Base-by-base conservation (phyloP, 2,888 invertebrate species). In the Lomographa bimaculata region DNA sequence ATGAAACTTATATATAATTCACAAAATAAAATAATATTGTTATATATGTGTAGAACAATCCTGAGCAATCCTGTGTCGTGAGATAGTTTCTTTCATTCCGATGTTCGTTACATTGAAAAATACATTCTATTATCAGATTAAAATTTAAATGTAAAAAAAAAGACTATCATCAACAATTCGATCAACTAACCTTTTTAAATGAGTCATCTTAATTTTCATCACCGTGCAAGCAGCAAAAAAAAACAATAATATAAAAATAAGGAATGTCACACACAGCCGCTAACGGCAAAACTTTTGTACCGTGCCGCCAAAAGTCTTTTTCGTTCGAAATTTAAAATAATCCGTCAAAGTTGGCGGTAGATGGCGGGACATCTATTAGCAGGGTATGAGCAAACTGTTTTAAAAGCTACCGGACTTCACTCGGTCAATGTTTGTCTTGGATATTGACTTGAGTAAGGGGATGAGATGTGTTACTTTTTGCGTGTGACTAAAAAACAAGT, bases 321-420 rank as follows among this genome's bases (percentile, higher is more conserved):
- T 47, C 39, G 41, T 61, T 71, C 47, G 9, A 64, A 60, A 59
- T 68, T 61, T 12, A 54, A 71, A 72, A 65, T 62, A 44, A 50
- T 37, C 28, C 34, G 30, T 41, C 30, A 38, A 47, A 46, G 41
- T 47, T 54, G 46, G 39, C 43, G 33, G 25, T 37, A 23, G 25
- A 41, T 39, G 72, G 61, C 73, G 71, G 74, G 81, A 80, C 81
- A 79, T 76, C 82, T 83, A 86, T 87, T 87, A 89, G 84, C 85
- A 58, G 57, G 67, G 54, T 63, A 33, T 55, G 57, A 63, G 65
- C 72, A 82, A 80, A 83, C 80, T 82, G 77, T 75, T 76, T n/a
- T 79, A 79, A 83, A 80, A 82, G 85, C 86, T 85, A 84, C 87
- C 75, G 87, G 82, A 74, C 71, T 84, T 82, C 75, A 67, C 78